phyloP scores from a whole-genome alignment of 2,113 vertebrate species.

The Semicossyphus pulcher region DNA sequence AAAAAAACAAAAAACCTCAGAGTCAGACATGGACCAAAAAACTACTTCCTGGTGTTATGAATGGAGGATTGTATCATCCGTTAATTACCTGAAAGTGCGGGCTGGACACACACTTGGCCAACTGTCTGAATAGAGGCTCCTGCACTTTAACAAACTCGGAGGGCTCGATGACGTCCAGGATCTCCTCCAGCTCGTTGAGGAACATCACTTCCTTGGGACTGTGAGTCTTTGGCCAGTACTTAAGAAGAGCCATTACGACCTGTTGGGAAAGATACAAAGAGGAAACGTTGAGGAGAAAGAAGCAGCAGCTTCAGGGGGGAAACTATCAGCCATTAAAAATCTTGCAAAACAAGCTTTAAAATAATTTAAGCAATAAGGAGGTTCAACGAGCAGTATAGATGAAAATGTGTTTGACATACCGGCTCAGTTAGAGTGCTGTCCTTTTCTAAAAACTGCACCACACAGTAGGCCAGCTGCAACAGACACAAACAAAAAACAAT shows the following conservation, averaged over 20 bases:
- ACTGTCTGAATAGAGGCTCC: constrained; percentile 96
- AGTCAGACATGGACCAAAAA: background rate
- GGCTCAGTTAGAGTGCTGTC: constrained; percentile 98
- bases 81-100: constrained; percentile 93
- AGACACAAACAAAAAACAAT: constrained; percentile 52
- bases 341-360: background rate
- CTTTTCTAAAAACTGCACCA: constrained; percentile 98
- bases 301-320: background rate
- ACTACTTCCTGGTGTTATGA: background rate
- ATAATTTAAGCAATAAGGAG: background rate
- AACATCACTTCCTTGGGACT: constrained; percentile 99
- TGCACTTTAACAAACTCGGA: constrained; percentile 98
- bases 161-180: constrained; percentile 96
- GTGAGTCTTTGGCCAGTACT: constrained; percentile 99
- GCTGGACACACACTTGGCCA: constrained; percentile 98
- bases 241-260: constrained; percentile 98
- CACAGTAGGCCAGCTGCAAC: constrained; percentile 94
- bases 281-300: background rate
- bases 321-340: too few relatives aligned
- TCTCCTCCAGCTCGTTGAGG: constrained; percentile 96
- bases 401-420: constrained; percentile 80
- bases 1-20: background rate
- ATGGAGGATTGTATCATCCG: background rate
- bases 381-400: background rate
- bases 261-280: constrained; percentile 50